Evolutionary conservation across 2,113 vertebrate species (phyloP).

Genomic region (Poeciliopsis retropinna): DNA sequence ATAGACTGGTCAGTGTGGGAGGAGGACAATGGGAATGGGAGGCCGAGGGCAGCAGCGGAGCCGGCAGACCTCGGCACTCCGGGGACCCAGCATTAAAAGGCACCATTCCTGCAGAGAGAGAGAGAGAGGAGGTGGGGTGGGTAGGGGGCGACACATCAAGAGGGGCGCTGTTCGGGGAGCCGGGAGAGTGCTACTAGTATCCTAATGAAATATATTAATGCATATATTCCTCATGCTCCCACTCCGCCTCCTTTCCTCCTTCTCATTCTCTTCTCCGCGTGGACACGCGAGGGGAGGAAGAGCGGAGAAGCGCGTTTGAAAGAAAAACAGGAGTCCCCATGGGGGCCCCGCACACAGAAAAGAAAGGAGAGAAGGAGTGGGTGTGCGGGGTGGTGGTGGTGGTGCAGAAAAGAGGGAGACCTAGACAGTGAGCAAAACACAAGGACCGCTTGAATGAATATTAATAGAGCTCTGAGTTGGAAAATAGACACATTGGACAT

Average conservation of each 20-base stretch:
- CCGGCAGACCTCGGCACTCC: slow-evolving; percentile 58
- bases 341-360: slow-evolving; percentile 72
- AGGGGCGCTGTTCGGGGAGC: slow-evolving; percentile 58
- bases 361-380: slow-evolving; percentile 68
- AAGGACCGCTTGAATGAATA: slow-evolving; percentile 70
- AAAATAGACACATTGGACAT: slow-evolving; percentile 76
- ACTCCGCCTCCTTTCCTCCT: slow-evolving; percentile 44
- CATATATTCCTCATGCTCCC: slow-evolving; percentile 65
- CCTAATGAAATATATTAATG: slow-evolving; percentile 79
- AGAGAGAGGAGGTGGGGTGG: no score
- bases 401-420: slow-evolving; percentile 69
- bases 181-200: slow-evolving; percentile 50
- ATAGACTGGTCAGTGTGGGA: slow-evolving; percentile 76
- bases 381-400: background rate
- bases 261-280: slow-evolving; percentile 61
- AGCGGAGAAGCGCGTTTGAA: slow-evolving; percentile 77
- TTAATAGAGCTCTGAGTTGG: slow-evolving; percentile 62
- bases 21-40: slow-evolving; percentile 75
- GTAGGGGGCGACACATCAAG: slow-evolving; percentile 59
- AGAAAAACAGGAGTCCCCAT: slow-evolving; percentile 79
- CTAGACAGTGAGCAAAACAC: slow-evolving; percentile 73
- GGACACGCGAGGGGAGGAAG: slow-evolving; percentile 75
- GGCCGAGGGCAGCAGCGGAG: slow-evolving; percentile 56
- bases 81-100: slow-evolving; percentile 67
- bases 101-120: slow-evolving; percentile 53